Base-by-base conservation (phyloP, 1,140 invertebrate genomes). In the Pteromalus puparum region DNA sequence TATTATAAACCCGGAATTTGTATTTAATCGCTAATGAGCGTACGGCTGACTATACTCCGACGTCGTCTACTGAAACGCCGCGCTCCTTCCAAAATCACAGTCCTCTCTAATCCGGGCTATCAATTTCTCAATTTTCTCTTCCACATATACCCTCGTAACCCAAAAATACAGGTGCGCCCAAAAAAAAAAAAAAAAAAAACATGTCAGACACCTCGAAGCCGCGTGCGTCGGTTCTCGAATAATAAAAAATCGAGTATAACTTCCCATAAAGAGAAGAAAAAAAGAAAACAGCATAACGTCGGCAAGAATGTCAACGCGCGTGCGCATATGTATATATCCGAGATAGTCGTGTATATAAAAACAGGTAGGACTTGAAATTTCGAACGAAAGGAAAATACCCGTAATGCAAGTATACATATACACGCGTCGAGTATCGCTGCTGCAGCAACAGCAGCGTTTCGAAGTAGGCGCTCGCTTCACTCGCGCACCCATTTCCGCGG, bases 321-420 rank as follows among this genome's bases (percentile, higher is more conserved):
- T 34, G 30, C n/a, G n/a, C n/a, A n/a, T n/a, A n/a, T n/a, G n/a
- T n/a, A n/a, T 34, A 34, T 34, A 30, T 30, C 30, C 30, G 30
- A 30, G 30, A 30, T n/a, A n/a, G 30, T 30, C 30, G 30, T 30
- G 6, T 34, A 5, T 68, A 70, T n/a, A 30, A 24, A 82, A 61
- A 67, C 46, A 65, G 53, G 67, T 48, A 72, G 12, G 9, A 80
- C 24, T 48, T 21, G 83, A 68, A 84, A 48, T 81, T 48, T 75
- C 73, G 61, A 85, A 85, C 79, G 83, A 85, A 85, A 85, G 83
- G 83, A 84, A 80, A 81, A 84, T 84, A 84, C 7, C 38, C 12
- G 34, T 10, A n/a, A 15, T 46, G 78, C 65, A 38, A 15, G 28
- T 74, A 12, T 79, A 68, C 5, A 61, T 9, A 2, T 18, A 53